Evolutionary conservation across 1,140 invertebrate species (phyloP), one percentile per base, ranked within the genome.

Genomic region (Drosophila tropicalis): DNA sequence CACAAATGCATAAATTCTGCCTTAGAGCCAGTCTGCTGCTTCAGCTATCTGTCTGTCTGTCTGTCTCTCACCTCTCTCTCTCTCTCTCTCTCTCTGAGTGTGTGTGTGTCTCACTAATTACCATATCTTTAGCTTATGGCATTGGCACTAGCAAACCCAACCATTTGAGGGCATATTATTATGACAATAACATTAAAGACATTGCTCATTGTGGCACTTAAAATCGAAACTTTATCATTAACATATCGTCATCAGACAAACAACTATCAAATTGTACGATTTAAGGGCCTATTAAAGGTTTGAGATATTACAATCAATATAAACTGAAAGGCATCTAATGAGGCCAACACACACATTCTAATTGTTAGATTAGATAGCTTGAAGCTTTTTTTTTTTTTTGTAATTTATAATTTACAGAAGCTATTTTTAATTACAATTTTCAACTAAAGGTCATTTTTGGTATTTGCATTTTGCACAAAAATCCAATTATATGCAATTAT

Each of bases 1-100:
- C 61, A 68, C 65, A 81, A 89, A 89, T 90, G 84, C 84, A 87
- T 87, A 84, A 87, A 87, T 84, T 89, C 62, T 61, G 63, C 63
- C 60, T 72, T 80, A 67, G 60, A 70, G 62, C 75, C 39, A 51
- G 55, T 36, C 9, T 51, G 47, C 5, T 7, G 58, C 61, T 34
- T 57, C 36, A 39, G 32, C 17, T 62, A 57, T 80, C 64, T 19
- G 34, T 44, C 25, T 67, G 47, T 41, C 15, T 65, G 25, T 36
- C 12, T 25, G 54, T 44, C 47, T 34, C n/a, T 44, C 40, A 17
- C 4, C 17, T n/a, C 54, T 65, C 9, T 39, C 9, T 32, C 29
- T 60, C 69, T 13, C 5, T 39, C 19, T 76, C 62, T 62, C 55
- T 57, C 17, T 64, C 13, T 66, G 39, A 57, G 67, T 68, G 44